phyloP scores from a whole-genome alignment of 2,888 invertebrate species.

The Cryptus viduatorius region DNA sequence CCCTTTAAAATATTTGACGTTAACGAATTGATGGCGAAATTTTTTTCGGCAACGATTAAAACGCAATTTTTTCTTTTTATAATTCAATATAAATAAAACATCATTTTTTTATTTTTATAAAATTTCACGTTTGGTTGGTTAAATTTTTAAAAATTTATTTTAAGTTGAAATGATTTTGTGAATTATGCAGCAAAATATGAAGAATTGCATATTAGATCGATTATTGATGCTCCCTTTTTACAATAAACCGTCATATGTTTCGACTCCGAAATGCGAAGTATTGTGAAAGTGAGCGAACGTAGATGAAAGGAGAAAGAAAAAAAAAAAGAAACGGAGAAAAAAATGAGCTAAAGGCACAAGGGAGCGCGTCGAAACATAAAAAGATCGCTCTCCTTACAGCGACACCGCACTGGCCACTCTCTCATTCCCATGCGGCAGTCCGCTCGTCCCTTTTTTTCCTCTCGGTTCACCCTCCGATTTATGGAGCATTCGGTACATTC shows the following conservation, averaged over 20 bases:
- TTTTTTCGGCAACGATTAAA: background rate
- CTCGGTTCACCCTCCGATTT: slow-evolving; percentile 79
- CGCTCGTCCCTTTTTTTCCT: slow-evolving; percentile 50
- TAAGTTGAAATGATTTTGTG: background rate
- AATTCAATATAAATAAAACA: background rate
- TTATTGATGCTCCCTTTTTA: background rate
- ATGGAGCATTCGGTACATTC: slow-evolving; percentile 84
- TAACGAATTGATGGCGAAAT: background rate
- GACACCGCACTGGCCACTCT: slow-evolving; percentile 64
- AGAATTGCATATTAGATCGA: background rate
- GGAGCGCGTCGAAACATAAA: slow-evolving; percentile 84
- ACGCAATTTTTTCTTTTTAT: too few relatives aligned
- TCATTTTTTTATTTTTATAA: background rate
- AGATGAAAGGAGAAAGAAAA: slow-evolving; percentile 31
- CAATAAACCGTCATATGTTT: background rate
- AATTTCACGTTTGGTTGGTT: background rate
- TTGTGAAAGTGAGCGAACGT: slow-evolving; percentile 37
- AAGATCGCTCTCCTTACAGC: slow-evolving; percentile 82
- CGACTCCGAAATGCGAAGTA: background rate
- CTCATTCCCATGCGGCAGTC: slow-evolving; percentile 41
- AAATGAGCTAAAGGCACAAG: slow-evolving; percentile 72
- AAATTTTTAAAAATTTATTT: background rate
- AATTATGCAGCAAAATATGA: background rate
- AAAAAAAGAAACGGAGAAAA: slow-evolving; percentile 68
- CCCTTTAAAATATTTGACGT: background rate